phyloP scores from a whole-genome alignment of 1,140 invertebrate genomes.

The Ridgeia piscesae region DNA sequence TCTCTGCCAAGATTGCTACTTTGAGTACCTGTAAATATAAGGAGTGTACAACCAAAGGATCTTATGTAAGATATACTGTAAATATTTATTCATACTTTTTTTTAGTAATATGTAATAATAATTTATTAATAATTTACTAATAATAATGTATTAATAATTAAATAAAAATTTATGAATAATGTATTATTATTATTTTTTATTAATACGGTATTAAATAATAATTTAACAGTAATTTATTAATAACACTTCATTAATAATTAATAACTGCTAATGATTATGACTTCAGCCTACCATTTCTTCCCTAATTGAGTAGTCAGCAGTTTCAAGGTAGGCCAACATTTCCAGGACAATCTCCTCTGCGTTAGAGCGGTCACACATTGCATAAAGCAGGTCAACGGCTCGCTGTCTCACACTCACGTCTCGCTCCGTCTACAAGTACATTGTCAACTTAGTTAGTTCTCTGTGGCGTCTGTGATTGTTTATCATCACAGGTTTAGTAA shows the following conservation, averaged over 20 bases:
- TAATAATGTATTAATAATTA: too few species aligned
- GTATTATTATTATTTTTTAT: too few species aligned
- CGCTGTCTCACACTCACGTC: conserved; percentile 98
- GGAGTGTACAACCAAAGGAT: background rate
- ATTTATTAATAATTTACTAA: too few species aligned
- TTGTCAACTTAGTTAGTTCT: background rate
- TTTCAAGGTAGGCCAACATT: conserved; percentile 98
- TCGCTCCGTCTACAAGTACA: conserved; percentile 79
- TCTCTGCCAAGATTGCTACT: conserved; percentile 98
- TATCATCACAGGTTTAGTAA: background rate
- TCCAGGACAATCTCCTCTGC: conserved; percentile 99
- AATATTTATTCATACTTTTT: too few species aligned
- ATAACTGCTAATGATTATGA: conserved; percentile 8
- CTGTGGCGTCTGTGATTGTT: background rate
- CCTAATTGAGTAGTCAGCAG: conserved; percentile 98
- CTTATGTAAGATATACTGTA: background rate
- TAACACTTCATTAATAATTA: too few species aligned
- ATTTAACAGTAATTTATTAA: too few species aligned
- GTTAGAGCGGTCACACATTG: conserved; percentile 99
- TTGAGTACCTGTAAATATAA: conserved; percentile 74
- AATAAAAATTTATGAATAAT: too few species aligned
- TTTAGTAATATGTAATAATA: too few species aligned
- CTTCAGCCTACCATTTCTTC: conserved; percentile 88
- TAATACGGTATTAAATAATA: too few species aligned
- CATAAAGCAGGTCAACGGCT: conserved; percentile 98